Conservation (phyloP, 2,888 invertebrate species). For the Ennomos fuscantarius region DNA sequence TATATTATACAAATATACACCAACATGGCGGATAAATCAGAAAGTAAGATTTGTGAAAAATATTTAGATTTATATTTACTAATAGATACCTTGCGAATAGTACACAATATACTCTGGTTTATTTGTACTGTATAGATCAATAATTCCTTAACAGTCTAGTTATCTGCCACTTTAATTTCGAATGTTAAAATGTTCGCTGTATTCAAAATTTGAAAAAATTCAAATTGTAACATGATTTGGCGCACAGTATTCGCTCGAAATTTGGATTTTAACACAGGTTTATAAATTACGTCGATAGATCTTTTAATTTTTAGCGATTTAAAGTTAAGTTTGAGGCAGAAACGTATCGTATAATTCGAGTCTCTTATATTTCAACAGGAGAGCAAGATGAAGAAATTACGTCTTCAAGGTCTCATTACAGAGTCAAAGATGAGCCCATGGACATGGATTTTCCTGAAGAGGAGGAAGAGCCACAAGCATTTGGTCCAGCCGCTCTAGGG, state of each 20-base stretch:
- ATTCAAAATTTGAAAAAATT: constrained; percentile 85
- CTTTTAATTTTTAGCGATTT: constrained; percentile 3
- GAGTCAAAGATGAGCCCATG: constrained; percentile 86
- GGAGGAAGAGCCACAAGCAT: constrained; percentile 88
- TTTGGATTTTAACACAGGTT: constrained; percentile 45
- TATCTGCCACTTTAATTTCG: constrained; percentile 28
- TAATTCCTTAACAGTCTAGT: constrained; percentile 6
- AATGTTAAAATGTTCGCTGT: constrained; percentile 55
- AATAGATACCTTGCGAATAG: constrained; percentile 5
- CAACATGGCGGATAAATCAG: constrained; percentile 93
- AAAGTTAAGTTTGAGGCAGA: neutral
- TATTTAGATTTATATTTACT: constrained; percentile 46
- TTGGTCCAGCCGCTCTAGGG: constrained; percentile 92
- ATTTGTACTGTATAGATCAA: constrained; percentile 1
- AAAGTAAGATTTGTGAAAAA: constrained; percentile 88
- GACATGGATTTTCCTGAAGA: constrained; percentile 88
- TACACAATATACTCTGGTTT: constrained; percentile 2
- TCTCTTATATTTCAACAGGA: constrained; percentile 56
- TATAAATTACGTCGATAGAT: constrained; percentile 15
- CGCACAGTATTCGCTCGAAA: constrained; percentile 58
- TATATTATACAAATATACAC: constrained; percentile 70
- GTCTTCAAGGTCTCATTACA: constrained; percentile 60
- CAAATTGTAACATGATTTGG: constrained; percentile 76
- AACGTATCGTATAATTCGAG: neutral
- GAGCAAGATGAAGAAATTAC: constrained; percentile 62